Evolutionary conservation across 2,888 invertebrate species (phyloP), one percentile per base, ranked within the genome.

Genomic region (Drosophila rubida): DNA sequence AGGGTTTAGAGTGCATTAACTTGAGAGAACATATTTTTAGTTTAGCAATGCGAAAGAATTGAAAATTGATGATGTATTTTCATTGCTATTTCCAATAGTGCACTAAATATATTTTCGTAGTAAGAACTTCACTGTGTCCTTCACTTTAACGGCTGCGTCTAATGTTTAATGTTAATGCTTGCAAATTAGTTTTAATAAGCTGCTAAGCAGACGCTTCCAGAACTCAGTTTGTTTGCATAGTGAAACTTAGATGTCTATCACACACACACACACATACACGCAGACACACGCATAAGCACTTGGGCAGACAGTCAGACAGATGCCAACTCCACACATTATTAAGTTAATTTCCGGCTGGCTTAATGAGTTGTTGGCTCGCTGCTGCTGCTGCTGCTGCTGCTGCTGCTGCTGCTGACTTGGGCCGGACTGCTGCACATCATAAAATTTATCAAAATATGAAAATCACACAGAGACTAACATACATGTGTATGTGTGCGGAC

Each of bases 361-460:
- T 68, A 74, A 79, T 59, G 64, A 37, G 70, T 46, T 57, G 77
- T 48, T 73, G 75, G 58, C 69, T 57, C 54, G 63, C 50, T 58
- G 19, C 19, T 44, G n/a, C n/a, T n/a, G n/a, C n/a, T n/a, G n/a
- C n/a, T n/a, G n/a, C n/a, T n/a, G n/a, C n/a, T n/a, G n/a, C n/a
- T n/a, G n/a, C n/a, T n/a, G n/a, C n/a, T n/a, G n/a, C n/a, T n/a
- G n/a, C 53, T 32, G 61, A 65, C 61, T 64, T 69, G 58, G 42
- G 46, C 58, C 51, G 73, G 73, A 67, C 79, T 60, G 71, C 70
- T 61, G 83, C 75, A 84, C 82, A 75, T 84, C 74, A 78, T 84
- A 75, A 71, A 68, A 82, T 69, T 84, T 87, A 87, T 87, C 81
- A 82, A 78, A 82, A 76, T 78, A 78, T 86, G 72, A 62, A 80